Conservation (phyloP, 2,888 invertebrate genomes). For the Rambutsinella grinnellia region DNA sequence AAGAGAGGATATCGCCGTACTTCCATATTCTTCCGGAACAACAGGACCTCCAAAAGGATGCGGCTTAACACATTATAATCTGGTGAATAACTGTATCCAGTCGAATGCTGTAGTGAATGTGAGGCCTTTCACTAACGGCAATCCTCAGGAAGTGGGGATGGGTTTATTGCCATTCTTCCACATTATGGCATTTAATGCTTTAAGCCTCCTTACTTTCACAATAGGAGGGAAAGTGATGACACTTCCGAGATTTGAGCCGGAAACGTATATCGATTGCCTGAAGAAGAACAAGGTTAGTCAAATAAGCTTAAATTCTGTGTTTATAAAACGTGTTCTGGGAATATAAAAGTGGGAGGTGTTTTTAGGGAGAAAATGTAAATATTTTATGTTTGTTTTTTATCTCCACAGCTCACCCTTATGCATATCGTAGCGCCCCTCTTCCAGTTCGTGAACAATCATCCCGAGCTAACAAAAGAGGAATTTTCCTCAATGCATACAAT, state of each 20-base stretch:
- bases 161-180: slow-evolving; percentile 62
- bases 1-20: slow-evolving; percentile 19
- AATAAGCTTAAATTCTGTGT: too few relatives aligned
- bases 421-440: slow-evolving; percentile 82
- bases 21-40: slow-evolving; percentile 49
- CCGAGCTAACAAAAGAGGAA: slow-evolving; percentile 77
- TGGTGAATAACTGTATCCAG: slow-evolving; percentile 66
- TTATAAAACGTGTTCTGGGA: too few relatives aligned
- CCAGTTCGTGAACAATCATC: slow-evolving; percentile 80
- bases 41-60: slow-evolving; percentile 81
- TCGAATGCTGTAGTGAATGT: not conserved
- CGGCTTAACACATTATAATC: slow-evolving; percentile 55
- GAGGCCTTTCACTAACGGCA: slow-evolving; percentile 39
- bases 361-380: too few relatives aligned
- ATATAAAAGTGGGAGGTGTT: too few relatives aligned
- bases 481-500: slow-evolving; percentile 75
- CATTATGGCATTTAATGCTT: slow-evolving; percentile 81
- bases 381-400: too few relatives aligned
- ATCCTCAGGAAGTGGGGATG: slow-evolving; percentile 58
- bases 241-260: slow-evolving; percentile 80
- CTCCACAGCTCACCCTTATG: too few relatives aligned
- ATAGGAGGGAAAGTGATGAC: slow-evolving; percentile 76
- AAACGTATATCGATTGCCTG: slow-evolving; percentile 78
- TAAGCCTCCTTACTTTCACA: slow-evolving; percentile 75
- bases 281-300: slow-evolving; percentile 72